Evolutionary conservation across 2,113 vertebrate species (phyloP).

Genomic region (Abramis brama): DNA sequence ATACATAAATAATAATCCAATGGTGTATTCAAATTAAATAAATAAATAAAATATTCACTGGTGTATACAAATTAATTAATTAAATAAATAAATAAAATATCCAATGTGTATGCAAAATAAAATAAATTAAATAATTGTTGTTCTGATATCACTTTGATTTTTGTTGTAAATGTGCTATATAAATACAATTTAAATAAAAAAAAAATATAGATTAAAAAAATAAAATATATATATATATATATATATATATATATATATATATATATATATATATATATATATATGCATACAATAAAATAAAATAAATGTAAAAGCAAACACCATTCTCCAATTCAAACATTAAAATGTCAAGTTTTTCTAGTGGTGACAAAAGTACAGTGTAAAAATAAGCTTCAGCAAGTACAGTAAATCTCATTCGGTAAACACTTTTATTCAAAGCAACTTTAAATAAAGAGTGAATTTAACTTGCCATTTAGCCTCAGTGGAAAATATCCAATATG

Average conservation of each 20-base stretch:
- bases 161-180: too few relatives aligned
- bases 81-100: not conserved
- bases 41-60: not conserved
- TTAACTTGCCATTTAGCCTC: not conserved
- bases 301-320: not conserved
- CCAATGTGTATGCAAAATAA: too few relatives aligned
- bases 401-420: not conserved
- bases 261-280: too few relatives aligned
- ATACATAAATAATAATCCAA: not conserved
- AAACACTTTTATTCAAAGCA: not conserved
- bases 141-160: too few relatives aligned
- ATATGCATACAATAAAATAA: not conserved
- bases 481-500: not conserved
- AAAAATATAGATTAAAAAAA: too few relatives aligned
- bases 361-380: not conserved
- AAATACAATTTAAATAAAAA: too few relatives aligned
- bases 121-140: too few relatives aligned
- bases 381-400: not conserved
- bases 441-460: not conserved
- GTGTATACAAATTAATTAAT: not conserved
- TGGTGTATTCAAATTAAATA: not conserved
- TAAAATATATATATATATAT: too few relatives aligned
- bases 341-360: not conserved
- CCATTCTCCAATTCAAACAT: too few relatives aligned
- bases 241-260: too few relatives aligned